A percentile compares a stretch with the other conserved stretches of the same genome.
Conservation (phyloP, 1,140 invertebrate genomes). For the Eumaeus atala region DNA sequence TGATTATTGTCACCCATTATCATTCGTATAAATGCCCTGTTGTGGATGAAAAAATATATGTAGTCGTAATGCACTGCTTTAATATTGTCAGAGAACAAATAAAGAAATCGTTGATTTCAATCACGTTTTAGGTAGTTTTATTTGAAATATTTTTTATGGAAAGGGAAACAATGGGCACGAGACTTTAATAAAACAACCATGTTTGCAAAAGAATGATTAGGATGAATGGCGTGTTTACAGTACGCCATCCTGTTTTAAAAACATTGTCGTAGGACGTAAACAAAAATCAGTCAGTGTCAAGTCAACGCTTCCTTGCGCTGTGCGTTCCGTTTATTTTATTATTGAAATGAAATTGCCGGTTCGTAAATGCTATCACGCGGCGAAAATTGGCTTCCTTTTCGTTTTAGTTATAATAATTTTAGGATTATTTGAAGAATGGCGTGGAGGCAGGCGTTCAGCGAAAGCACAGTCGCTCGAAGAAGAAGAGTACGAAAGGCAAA, state of each 20-base stretch:
- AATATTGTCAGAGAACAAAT: too few species aligned
- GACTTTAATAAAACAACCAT: too few species aligned
- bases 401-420: slow-evolving; percentile 46
- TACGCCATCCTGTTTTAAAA: slow-evolving; percentile 53
- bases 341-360: slow-evolving; percentile 51
- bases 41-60: too few species aligned
- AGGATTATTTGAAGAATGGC: slow-evolving; percentile 53
- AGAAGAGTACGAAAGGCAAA: slow-evolving; percentile 45
- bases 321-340: slow-evolving; percentile 23
- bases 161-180: too few species aligned
- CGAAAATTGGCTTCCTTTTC: slow-evolving; percentile 46
- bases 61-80: too few species aligned
- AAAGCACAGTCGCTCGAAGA: slow-evolving; percentile 34
- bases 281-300: slow-evolving; percentile 27
- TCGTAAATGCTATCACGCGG: slow-evolving; percentile 53
- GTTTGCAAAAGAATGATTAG: slow-evolving; percentile 24
- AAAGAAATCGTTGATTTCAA: too few species aligned
- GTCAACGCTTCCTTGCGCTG: slow-evolving; percentile 21
- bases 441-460: slow-evolving; percentile 45
- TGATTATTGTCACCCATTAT: too few species aligned
- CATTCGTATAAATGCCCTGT: too few species aligned
- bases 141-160: too few species aligned
- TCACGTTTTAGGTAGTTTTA: too few species aligned
- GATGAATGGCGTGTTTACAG: slow-evolving; percentile 43
- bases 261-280: slow-evolving; percentile 40